Conservation (phyloP, 2,113 vertebrate genomes). For the Mobula birostris region DNA sequence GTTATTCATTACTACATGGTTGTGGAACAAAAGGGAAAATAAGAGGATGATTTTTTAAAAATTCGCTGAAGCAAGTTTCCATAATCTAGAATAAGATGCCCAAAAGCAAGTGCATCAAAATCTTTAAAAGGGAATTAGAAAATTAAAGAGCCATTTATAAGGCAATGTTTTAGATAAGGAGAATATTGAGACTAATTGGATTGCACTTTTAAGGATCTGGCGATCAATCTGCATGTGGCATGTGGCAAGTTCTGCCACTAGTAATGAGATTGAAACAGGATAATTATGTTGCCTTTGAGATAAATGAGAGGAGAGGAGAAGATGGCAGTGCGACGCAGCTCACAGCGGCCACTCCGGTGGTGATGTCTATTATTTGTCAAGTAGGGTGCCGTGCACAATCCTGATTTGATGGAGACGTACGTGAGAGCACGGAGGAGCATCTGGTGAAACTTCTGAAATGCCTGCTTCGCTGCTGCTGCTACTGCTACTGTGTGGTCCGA, state of each 20-base stretch:
- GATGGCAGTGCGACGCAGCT: too few relatives aligned
- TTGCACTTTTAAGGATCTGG: too few relatives aligned
- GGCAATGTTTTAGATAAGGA: too few relatives aligned
- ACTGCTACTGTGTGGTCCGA: too few relatives aligned
- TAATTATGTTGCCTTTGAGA: neutral
- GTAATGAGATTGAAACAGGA: neutral
- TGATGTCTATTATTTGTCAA: too few relatives aligned
- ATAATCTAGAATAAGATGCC: neutral
- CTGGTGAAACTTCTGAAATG: too few relatives aligned
- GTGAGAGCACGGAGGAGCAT: too few relatives aligned
- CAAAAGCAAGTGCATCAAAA: neutral
- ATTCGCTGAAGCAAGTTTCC: neutral
- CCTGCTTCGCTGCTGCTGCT: too few relatives aligned
- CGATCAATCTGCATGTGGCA: neutral
- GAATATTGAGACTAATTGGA: neutral
- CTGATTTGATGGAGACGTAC: too few relatives aligned
- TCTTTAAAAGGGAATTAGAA: neutral
- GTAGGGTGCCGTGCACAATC: too few relatives aligned
- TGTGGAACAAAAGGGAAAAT: neutral
- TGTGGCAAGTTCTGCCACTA: neutral
- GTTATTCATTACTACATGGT: neutral
- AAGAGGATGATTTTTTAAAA: neutral
- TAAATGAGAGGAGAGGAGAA: too few relatives aligned
- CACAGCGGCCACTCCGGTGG: too few relatives aligned
- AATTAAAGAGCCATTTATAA: neutral